Conservation (phyloP, 2,113 vertebrate genomes). For the Xiphophorus couchianus region DNA sequence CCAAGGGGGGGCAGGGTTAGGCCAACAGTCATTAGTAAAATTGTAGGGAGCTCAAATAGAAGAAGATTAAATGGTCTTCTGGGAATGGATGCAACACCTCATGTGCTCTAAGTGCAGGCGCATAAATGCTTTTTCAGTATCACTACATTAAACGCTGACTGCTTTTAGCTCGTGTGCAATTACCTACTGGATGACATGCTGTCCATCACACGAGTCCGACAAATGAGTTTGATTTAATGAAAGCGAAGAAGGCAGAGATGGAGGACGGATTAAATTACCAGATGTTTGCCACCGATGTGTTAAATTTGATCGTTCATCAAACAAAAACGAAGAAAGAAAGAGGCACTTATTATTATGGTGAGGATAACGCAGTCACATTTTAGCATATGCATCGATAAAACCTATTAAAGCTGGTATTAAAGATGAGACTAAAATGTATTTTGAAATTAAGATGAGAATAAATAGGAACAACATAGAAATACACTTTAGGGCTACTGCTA, state of each 20-base stretch:
- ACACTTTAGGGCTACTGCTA: no score
- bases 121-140: constrained; percentile 6
- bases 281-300: constrained; percentile 1
- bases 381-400: neutral
- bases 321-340: neutral
- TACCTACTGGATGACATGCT: constrained; percentile 14
- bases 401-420: no score
- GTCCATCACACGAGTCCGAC: neutral
- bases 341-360: neutral
- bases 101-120: constrained; percentile 12
- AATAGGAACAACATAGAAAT: neutral
- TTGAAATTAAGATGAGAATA: neutral
- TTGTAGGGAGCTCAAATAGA: neutral
- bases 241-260: constrained; percentile 40
- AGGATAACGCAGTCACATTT: neutral
- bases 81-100: constrained; percentile 5
- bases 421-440: neutral
- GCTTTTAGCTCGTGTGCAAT: constrained; percentile 1
- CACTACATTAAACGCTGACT: neutral
- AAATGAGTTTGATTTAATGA: constrained; percentile 3
- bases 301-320: constrained; percentile 1
- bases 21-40: constrained; percentile 2
- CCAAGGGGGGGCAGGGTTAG: neutral
- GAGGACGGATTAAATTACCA: constrained; percentile 24
- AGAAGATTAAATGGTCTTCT: neutral